Evolutionary conservation across 2,797 vertebrate species (phyloP), one percentile per base, ranked within the genome.

Genomic region (Ara ararauna): DNA sequence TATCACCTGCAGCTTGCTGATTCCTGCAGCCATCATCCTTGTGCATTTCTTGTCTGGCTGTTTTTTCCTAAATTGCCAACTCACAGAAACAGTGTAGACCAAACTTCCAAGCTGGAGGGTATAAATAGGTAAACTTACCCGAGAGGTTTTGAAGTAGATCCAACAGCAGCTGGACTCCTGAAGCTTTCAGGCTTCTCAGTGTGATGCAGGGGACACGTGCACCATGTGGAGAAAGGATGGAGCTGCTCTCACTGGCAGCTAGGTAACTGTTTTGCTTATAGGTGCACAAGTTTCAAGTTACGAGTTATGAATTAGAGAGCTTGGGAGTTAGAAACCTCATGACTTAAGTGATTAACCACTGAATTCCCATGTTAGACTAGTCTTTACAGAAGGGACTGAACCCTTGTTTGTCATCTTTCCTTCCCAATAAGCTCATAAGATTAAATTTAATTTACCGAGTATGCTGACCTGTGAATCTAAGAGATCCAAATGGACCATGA

Each of bases 231-330:
- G 54, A 56, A 22, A n/a, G 54, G 21, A 56, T n/a, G 32, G 12
- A 56, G 32, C 53, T 54, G 53, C 42, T 76, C 13, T 80, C 4
- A 50, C 29, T 4, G 2, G 72, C 5, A 12, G 17, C 26, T 50
- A 3, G 12, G 12, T 51, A 51, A 58, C 30, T 36, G 17, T 20
- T 82, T 47, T 85, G 53, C 32, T 45, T 6, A 36, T 11, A 44
- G n/a, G 3, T 65, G 21, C 34, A 36, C 0, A 0, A 64, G 22
- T 29, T 85, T 36, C 38, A 47, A 87, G 32, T 32, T 54, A 36
- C 1, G 1, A 56, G 22, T 26, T 70, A 45, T 10, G 26, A 70
- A 60, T 50, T 58, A 70, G 48, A 74, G 32, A 88, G 32, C 23
- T 79, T 53, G 13, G 75, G 58, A 82, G 20, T 72, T 65, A 82